Base-by-base conservation (phyloP, 2,888 invertebrate genomes). In the Sphinx pinastri region DNA sequence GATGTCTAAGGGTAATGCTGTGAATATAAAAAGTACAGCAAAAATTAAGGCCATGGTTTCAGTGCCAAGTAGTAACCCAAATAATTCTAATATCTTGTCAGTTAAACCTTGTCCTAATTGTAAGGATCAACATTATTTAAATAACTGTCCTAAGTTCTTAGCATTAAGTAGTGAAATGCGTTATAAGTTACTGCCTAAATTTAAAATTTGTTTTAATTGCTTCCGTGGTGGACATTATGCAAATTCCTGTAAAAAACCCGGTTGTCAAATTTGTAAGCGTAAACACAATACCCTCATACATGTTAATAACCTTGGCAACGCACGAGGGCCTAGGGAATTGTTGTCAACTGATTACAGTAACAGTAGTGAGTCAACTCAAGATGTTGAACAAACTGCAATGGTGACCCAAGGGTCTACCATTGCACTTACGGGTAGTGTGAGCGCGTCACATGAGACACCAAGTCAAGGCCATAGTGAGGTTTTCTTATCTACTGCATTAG, bases 171-270 rank as follows among this genome's bases (percentile, higher is more conserved):
- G 2, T n/a, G n/a, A 63, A 4, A 11, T 0, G 0, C 14, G 63
- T 13, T 7, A n/a, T 1, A 38, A 70, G 57, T 19, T 68, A 54
- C 58, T 74, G 51, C 72, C 73, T 11, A 68, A 13, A 51, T 73
- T 58, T 70, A 74, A 73, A 38, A 51, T 76, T 0, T 76, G 76
- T 54, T 73, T 57, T 70, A 74, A 76, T 72, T 76, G 74, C 71
- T 72, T 76, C 51, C 52, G 54, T 13, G n/a, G 47, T 19, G 72
- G 76, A 66, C 76, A 76, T 59, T 74, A 51, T 69, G 69, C 73
- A 8, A 72, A 71, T 13, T 59, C n/a, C 1, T 69, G 69, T n/a
- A 69, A 67, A 25, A 52, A 25, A 47, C 38, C n/a, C 0, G 71
- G 68, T n/a, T 71, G 69, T 45, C 58, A 69, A 45, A 14, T 67